Conservation (phyloP, 2,113 vertebrate genomes). For the Eulemur rufifrons region DNA sequence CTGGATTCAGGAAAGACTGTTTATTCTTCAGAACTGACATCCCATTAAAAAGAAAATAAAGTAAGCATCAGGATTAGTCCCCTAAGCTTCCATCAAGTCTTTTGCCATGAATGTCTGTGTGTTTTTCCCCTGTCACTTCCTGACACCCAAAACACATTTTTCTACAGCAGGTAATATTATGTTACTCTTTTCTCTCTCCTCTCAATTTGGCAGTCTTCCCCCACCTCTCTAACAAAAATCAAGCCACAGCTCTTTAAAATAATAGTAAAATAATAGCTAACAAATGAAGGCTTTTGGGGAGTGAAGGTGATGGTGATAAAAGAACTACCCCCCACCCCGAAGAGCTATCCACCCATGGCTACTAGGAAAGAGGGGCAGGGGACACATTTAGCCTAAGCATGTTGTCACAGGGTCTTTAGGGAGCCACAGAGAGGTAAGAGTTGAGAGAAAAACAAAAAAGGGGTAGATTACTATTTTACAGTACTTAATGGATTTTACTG, state of each 20-base stretch:
- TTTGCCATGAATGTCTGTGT: slow-evolving; percentile 71
- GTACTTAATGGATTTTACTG: not conserved
- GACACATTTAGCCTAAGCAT: not conserved
- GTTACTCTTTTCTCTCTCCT: not conserved
- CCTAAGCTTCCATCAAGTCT: slow-evolving; percentile 81
- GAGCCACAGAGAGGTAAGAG: not conserved
- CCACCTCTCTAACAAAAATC: slow-evolving; percentile 21
- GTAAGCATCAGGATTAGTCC: slow-evolving; percentile 82
- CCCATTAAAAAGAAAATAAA: slow-evolving; percentile 86
- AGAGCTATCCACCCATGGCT: not conserved
- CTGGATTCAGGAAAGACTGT: slow-evolving; percentile 83
- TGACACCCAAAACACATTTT: slow-evolving; percentile 71
- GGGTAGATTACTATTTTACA: not conserved
- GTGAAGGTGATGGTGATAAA: not conserved
- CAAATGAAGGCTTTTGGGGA: not conserved
- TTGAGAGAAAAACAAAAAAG: not conserved
- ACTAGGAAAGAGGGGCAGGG: not conserved
- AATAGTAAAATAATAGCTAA: slow-evolving; percentile 62
- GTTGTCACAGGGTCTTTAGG: not conserved
- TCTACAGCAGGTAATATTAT: slow-evolving; percentile 65
- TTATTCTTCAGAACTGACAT: slow-evolving; percentile 85
- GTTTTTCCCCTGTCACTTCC: slow-evolving; percentile 71
- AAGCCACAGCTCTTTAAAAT: slow-evolving; percentile 49
- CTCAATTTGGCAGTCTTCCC: not conserved
- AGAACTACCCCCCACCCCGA: not conserved